These are phyloP conservation scores for Montipora efflorescens DNA, from an alignment of 64 coral and sea anemone species.

Conservation along the genomic window DNA sequence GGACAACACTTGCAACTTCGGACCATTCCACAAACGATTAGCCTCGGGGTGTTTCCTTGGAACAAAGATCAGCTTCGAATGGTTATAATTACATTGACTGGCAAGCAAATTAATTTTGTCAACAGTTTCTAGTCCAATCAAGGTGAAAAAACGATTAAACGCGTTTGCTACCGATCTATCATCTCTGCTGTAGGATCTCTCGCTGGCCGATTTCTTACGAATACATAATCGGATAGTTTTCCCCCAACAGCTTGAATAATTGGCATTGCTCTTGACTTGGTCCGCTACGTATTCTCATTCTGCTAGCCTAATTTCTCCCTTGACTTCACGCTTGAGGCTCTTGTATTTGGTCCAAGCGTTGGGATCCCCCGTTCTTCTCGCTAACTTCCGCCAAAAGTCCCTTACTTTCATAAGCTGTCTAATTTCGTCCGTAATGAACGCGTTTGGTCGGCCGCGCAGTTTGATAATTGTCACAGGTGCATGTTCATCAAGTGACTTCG, in stretches of 20 bases:
- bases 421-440: background rate
- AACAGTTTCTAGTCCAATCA: too few species aligned
- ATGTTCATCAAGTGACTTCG: conserved; percentile 48
- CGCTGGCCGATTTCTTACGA: background rate
- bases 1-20: too few species aligned
- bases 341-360: background rate
- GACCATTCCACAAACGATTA: too few species aligned
- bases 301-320: background rate
- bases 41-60: too few species aligned
- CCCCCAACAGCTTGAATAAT: conserved; percentile 1
- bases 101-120: too few species aligned
- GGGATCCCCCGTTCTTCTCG: background rate
- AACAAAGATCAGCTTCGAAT: too few species aligned
- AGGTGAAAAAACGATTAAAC: too few species aligned
- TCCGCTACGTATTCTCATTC: background rate
- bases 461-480: background rate
- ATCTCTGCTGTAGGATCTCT: too few species aligned
- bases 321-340: background rate
- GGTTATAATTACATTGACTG: too few species aligned
- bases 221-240: conserved; percentile 10
- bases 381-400: background rate
- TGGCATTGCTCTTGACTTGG: conserved; percentile 1
- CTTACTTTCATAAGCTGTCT: background rate
- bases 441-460: conserved; percentile 1
- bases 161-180: too few species aligned